Conservation (phyloP, 2,797 vertebrate genomes). For the Phataginus tricuspis region DNA sequence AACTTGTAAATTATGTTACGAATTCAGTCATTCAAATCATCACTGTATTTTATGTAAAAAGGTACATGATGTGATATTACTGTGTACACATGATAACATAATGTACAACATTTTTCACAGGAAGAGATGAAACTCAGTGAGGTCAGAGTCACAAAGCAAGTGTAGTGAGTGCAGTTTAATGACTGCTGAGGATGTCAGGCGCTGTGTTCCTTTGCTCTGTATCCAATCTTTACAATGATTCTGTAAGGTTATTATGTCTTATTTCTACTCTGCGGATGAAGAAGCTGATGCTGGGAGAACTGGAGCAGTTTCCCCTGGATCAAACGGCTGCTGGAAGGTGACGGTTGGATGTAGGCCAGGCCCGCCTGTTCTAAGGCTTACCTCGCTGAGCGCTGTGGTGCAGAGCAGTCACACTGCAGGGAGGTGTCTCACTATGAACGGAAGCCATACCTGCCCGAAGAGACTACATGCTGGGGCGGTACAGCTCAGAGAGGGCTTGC, state of each 20-base stretch:
- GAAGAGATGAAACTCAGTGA: constrained; percentile 51
- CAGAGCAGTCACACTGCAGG: background rate
- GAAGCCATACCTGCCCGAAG: background rate
- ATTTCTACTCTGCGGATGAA: background rate
- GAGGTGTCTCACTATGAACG: background rate
- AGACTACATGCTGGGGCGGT: fast-evolving
- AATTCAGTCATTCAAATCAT: constrained; percentile 30
- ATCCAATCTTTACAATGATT: background rate
- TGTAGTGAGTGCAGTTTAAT: background rate
- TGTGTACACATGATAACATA: background rate
- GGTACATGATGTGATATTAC: background rate
- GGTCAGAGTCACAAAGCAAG: constrained; percentile 23
- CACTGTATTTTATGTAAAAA: background rate
- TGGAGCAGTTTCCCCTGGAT: background rate
- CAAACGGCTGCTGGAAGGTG: background rate
- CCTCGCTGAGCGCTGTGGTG: too few species aligned
- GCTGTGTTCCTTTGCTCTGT: background rate
- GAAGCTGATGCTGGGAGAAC: background rate
- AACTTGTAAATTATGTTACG: background rate
- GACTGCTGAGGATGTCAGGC: background rate
- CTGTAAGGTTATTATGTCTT: background rate
- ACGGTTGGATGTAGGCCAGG: background rate
- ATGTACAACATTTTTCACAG: background rate
- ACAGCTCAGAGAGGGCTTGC: background rate
- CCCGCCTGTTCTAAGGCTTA: background rate